Evolutionary conservation across 1,140 invertebrate species (phyloP).

Genomic region (Scaptomyza hsui): DNA sequence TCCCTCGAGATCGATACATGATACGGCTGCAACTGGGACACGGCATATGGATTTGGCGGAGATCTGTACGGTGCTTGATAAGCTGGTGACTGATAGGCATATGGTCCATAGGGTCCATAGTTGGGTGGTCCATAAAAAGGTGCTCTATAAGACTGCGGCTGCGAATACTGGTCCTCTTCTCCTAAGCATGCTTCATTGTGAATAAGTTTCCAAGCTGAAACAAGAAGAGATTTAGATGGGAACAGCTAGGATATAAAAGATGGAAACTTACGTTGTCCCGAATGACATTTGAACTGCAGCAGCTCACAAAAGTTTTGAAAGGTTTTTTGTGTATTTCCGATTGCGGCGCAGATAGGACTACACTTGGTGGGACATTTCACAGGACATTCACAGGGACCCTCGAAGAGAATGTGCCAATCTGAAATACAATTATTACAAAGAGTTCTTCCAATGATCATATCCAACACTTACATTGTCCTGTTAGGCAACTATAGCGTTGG

Average conservation of each 20-base stretch:
- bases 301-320: constrained; percentile 23
- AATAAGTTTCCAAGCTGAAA: constrained; percentile 15
- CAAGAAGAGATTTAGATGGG: not conserved
- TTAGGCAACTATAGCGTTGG: constrained; percentile 36
- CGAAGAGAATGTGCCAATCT: constrained; percentile 57
- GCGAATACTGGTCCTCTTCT: not conserved
- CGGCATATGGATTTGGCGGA: not conserved
- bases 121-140: not conserved
- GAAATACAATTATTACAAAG: not conserved
- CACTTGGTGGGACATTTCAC: not conserved
- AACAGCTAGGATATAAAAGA: not conserved
- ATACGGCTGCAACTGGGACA: constrained; percentile 2
- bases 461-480: constrained; percentile 25
- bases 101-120: not conserved
- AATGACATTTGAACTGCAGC: constrained; percentile 4
- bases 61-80: not conserved
- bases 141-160: no score
- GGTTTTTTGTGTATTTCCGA: constrained; percentile 5
- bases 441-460: no score
- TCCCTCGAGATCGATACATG: constrained; percentile 9
- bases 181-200: not conserved
- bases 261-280: constrained; percentile 18
- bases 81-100: not conserved
- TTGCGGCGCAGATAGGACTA: constrained; percentile 23
- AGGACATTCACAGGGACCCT: constrained; percentile 42